phyloP scores from a whole-genome alignment of 30 jellyfish, hydroid and myxozoan genomes.

The Hydractinia symbiolongicarpus region DNA sequence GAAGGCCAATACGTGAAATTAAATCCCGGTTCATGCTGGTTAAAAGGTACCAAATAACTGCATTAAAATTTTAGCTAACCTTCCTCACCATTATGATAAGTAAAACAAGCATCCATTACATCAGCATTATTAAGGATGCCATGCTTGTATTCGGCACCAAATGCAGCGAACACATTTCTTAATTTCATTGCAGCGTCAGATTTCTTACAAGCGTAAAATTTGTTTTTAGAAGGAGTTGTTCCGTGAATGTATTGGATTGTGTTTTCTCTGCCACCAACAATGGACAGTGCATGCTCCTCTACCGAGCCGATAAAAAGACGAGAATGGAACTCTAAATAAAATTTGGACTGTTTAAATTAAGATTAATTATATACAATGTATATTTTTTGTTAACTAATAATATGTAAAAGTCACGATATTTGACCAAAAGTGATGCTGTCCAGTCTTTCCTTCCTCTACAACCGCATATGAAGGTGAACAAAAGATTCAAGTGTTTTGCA shows the following conservation, averaged over 20 bases:
- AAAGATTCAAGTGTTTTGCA: too few species aligned
- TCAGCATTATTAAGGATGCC: not conserved
- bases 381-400: too few species aligned
- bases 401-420: too few species aligned
- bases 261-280: not conserved
- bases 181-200: not conserved
- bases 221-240: not conserved
- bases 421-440: too few species aligned
- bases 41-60: too few species aligned
- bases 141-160: not conserved
- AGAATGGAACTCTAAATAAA: not conserved
- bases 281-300: not conserved
- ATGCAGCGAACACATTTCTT: not conserved
- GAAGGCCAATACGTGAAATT: too few species aligned
- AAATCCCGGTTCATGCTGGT: too few species aligned
- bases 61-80: too few species aligned
- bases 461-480: too few species aligned
- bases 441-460: too few species aligned
- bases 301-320: conserved; percentile 9
- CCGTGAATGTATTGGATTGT: not conserved
- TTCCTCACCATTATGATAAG: not conserved
- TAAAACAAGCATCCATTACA: not conserved
- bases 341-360: not conserved
- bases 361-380: too few species aligned
- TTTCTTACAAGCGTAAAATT: not conserved